A percentile compares a stretch with the other conserved stretches of the same genome.
These are phyloP conservation scores for Odontomachus brunneus DNA, from an alignment of 1,140 invertebrate genomes.

Conservation along the genomic window DNA sequence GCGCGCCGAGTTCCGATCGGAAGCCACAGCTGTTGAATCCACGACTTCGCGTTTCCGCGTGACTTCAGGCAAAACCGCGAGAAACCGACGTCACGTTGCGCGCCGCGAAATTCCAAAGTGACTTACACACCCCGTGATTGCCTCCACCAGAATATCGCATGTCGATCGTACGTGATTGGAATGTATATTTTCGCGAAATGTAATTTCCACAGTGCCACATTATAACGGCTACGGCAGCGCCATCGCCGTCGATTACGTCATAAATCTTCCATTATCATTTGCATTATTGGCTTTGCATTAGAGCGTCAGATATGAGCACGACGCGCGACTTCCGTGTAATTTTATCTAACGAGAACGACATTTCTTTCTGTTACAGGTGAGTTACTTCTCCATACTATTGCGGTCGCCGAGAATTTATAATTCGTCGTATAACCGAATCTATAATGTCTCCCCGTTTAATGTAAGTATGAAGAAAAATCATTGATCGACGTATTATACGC, in stretches of 20 bases:
- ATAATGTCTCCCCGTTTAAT: background rate
- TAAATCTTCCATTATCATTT: slow-evolving; percentile 17
- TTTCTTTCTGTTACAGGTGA: slow-evolving; percentile 70
- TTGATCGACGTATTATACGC: slow-evolving; percentile 25
- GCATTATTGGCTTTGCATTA: background rate
- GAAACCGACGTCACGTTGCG: background rate
- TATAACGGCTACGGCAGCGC: background rate
- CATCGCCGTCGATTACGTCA: background rate
- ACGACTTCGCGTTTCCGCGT: background rate
- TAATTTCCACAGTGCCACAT: slow-evolving; percentile 7
- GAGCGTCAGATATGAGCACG: background rate
- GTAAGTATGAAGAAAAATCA: slow-evolving; percentile 36
- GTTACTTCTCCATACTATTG: slow-evolving; percentile 25
- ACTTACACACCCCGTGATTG: background rate
- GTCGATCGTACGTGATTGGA: slow-evolving; percentile 14
- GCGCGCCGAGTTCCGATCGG: background rate
- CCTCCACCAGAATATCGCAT: slow-evolving; percentile 5
- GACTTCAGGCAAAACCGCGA: background rate
- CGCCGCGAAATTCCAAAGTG: background rate
- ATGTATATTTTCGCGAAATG: slow-evolving; percentile 14
- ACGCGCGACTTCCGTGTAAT: background rate
- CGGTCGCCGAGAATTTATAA: slow-evolving; percentile 13
- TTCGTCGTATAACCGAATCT: slow-evolving; percentile 36
- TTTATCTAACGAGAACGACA: slow-evolving; percentile 15
- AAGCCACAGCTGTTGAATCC: background rate